phyloP scores from a whole-genome alignment of 2,797 vertebrate genomes.

The Anableps anableps region DNA sequence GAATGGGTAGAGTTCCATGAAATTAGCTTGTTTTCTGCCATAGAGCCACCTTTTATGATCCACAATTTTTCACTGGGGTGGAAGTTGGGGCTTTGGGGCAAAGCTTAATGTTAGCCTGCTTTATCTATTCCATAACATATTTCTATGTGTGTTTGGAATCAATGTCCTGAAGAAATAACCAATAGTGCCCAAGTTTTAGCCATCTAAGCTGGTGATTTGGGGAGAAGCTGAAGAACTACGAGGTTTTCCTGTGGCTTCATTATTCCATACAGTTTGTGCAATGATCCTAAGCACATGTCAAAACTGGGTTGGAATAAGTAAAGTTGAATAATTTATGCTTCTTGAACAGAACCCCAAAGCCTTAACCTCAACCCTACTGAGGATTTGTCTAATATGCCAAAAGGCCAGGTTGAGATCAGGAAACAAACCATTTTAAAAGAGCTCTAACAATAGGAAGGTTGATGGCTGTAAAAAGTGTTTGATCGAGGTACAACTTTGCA shows the following conservation, averaged over 20 bases:
- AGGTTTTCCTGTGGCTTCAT: background rate
- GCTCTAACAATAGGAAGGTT: background rate
- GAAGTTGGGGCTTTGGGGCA: background rate
- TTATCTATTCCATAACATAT: background rate
- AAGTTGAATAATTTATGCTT: background rate
- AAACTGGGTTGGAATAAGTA: background rate
- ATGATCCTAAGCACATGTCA: background rate
- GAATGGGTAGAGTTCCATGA: background rate
- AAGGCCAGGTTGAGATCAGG: background rate
- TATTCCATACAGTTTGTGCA: background rate
- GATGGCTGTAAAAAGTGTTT: background rate
- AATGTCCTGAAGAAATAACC: background rate
- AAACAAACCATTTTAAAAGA: background rate
- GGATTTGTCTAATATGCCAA: background rate
- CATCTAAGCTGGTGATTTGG: background rate
- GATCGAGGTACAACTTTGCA: background rate
- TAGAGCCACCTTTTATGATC: background rate
- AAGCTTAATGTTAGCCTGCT: background rate
- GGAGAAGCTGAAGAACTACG: background rate
- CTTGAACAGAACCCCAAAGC: background rate
- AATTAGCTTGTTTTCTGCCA: background rate
- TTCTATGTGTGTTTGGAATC: background rate
- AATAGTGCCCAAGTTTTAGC: no score
- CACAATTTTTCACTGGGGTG: background rate
- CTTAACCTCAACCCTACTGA: background rate